Percentiles rank a stretch among this genome's conserved stretches.
Evolutionary conservation across 2,888 invertebrate genomes (phyloP).

Genomic region (Leptopilina myrica): DNA sequence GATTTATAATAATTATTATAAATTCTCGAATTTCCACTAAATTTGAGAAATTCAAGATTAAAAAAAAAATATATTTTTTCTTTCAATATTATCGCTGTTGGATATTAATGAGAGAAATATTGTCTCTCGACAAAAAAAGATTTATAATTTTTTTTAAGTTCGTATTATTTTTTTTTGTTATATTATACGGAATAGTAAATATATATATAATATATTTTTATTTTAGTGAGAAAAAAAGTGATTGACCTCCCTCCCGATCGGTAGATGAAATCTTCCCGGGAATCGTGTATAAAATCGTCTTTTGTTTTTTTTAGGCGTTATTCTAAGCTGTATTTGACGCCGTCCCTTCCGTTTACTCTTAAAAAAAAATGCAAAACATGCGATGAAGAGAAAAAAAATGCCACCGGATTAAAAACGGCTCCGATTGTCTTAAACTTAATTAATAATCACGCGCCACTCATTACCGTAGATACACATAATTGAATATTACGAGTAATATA

Average conservation of each 20-base stretch:
- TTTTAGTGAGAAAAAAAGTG: too few relatives aligned
- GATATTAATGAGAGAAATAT: neutral
- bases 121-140: neutral
- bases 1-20: neutral
- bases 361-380: conserved; percentile 41
- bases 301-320: conserved; percentile 40
- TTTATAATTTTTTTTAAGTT: neutral
- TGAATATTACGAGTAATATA: conserved; percentile 67
- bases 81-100: neutral
- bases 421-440: conserved; percentile 45
- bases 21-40: neutral
- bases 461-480: conserved; percentile 58
- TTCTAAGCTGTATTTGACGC: conserved; percentile 62
- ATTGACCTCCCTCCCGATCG: too few relatives aligned
- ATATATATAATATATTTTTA: too few relatives aligned
- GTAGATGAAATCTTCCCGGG: too few relatives aligned
- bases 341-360: conserved; percentile 63
- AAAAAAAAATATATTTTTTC: neutral
- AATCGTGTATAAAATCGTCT: too few relatives aligned
- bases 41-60: neutral
- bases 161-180: neutral
- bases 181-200: neutral
- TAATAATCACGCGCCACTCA: conserved; percentile 53
- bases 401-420: conserved; percentile 43
- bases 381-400: conserved; percentile 27